These are phyloP conservation scores for Latrodectus geometricus DNA, from an alignment of 1,140 invertebrate genomes.

Conservation along the genomic window DNA sequence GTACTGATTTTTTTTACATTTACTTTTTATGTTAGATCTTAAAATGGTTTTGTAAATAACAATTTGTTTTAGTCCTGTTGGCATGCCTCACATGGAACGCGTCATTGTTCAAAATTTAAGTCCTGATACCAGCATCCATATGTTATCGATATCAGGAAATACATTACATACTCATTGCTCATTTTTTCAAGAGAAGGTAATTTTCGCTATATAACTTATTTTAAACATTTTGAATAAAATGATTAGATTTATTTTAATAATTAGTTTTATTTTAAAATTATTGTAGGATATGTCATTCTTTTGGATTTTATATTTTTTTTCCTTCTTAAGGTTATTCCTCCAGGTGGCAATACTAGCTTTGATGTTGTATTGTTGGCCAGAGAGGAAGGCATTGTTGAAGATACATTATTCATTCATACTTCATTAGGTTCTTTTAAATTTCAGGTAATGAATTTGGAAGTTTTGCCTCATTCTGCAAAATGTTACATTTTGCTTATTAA, in stretches of 20 bases:
- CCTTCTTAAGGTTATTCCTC: slow-evolving; percentile 79
- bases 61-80: slow-evolving; percentile 77
- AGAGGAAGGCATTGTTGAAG: slow-evolving; percentile 87
- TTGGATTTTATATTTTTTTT: not conserved
- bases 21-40: not conserved
- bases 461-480: not conserved
- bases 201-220: slow-evolving; percentile 55
- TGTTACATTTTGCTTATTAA: not conserved
- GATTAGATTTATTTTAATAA: not conserved
- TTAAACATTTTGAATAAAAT: not conserved
- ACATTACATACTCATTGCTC: slow-evolving; percentile 91
- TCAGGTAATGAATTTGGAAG: slow-evolving; percentile 73
- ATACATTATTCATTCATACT: slow-evolving; percentile 92
- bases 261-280: not conserved
- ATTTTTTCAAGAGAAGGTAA: slow-evolving; percentile 90
- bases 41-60: slow-evolving; percentile 6
- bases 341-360: slow-evolving; percentile 92
- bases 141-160: slow-evolving; percentile 88
- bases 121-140: slow-evolving; percentile 80
- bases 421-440: slow-evolving; percentile 88
- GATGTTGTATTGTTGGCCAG: slow-evolving; percentile 94
- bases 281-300: too few relatives aligned
- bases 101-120: slow-evolving; percentile 84
- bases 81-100: slow-evolving; percentile 83
- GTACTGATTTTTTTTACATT: slow-evolving; percentile 59